Conservation (phyloP, 2,888 invertebrate genomes). For the Micoletzkya japonica region DNA sequence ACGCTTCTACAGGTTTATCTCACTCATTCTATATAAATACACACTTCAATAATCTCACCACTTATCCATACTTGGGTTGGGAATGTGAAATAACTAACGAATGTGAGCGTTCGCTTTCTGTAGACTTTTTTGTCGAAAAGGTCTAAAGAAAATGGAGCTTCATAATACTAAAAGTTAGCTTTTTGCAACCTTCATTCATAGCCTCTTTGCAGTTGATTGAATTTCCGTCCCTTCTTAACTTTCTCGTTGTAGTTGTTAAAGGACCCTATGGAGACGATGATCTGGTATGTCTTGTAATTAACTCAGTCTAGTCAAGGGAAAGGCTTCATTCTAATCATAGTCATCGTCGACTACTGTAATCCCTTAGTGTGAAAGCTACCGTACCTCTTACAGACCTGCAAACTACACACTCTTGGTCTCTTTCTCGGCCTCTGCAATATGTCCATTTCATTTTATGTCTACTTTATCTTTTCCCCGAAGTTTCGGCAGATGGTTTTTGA, state of each 20-base stretch:
- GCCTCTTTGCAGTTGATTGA: conserved; percentile 2
- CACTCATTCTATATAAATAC: neutral
- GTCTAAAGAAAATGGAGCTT: too few relatives aligned
- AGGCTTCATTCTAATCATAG: neutral
- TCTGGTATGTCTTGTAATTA: neutral
- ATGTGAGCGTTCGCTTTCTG: too few relatives aligned
- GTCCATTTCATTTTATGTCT: conserved; percentile 60
- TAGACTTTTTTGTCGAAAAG: too few relatives aligned
- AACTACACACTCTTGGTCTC: conserved; percentile 45
- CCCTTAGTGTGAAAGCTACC: neutral
- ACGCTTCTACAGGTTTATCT: conserved; percentile 42
- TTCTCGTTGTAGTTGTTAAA: neutral
- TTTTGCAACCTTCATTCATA: too few relatives aligned
- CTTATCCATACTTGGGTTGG: too few relatives aligned
- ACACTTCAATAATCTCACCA: neutral
- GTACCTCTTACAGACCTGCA: conserved; percentile 34
- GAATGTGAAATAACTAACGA: too few relatives aligned
- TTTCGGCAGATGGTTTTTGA: conserved; percentile 53
- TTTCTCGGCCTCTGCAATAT: conserved; percentile 60
- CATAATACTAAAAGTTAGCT: too few relatives aligned
- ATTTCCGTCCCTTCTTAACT: conserved; percentile 6
- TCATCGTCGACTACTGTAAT: neutral
- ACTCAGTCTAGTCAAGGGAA: neutral
- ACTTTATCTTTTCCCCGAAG: conserved; percentile 52
- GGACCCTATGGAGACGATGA: neutral